Evolutionary conservation across 2,888 invertebrate genomes (phyloP).

Genomic region (Melanotus villosus): DNA sequence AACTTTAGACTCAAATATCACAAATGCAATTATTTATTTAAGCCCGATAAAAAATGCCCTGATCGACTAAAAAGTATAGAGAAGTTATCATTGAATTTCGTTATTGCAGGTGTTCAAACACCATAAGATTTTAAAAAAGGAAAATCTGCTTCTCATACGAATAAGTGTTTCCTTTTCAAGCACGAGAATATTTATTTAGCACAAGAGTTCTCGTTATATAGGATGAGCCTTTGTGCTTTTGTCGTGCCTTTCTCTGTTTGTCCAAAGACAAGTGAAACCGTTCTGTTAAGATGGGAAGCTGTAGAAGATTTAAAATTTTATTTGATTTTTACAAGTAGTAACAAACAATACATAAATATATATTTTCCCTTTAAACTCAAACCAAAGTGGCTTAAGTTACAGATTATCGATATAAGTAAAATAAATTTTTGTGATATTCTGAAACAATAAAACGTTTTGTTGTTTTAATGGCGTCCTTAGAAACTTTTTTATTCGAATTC

Average conservation of each 20-base stretch:
- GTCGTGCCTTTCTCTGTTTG: conserved; percentile 37
- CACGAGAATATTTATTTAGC: conserved; percentile 42
- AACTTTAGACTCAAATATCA: too few species aligned
- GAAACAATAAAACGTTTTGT: too few species aligned
- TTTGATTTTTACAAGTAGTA: conserved; percentile 17
- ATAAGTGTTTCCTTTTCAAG: conserved; percentile 33
- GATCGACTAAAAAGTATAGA: too few species aligned
- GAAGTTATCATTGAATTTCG: too few species aligned
- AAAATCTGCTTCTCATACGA: conserved; percentile 23
- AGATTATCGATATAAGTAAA: too few species aligned
- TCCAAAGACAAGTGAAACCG: conserved; percentile 34
- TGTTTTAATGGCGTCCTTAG: too few species aligned
- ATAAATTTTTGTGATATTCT: too few species aligned
- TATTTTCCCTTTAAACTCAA: too few species aligned
- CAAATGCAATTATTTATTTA: too few species aligned
- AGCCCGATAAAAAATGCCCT: too few species aligned
- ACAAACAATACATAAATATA: background rate
- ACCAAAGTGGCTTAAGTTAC: too few species aligned
- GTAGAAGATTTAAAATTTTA: conserved; percentile 27
- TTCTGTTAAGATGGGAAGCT: conserved; percentile 29
- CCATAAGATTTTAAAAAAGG: background rate
- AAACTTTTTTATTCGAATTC: too few species aligned
- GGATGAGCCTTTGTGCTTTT: conserved; percentile 43
- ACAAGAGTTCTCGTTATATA: conserved; percentile 42
- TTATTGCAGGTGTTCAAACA: background rate